phyloP scores from a whole-genome alignment of 2,113 vertebrate genomes.

The Spermophilus dauricus region DNA sequence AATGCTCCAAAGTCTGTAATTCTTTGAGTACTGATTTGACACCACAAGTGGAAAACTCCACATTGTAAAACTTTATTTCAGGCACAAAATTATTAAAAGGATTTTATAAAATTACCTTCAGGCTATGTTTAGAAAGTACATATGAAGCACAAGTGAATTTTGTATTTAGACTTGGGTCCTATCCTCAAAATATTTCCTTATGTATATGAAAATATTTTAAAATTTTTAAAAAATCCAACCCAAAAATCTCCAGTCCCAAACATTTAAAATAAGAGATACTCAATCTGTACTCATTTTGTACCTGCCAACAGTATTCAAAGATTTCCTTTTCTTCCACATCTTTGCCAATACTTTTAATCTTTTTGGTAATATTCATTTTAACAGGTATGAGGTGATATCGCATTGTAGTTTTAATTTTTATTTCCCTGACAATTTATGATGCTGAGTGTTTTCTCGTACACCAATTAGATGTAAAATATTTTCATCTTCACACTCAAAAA shows the following conservation, averaged over 20 bases:
- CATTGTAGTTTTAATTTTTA: neutral
- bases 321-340: neutral
- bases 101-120: neutral
- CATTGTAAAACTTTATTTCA: neutral
- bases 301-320: no score
- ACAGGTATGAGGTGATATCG: neutral
- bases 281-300: neutral
- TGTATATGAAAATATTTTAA: neutral
- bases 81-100: neutral
- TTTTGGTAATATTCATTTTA: neutral
- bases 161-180: neutral
- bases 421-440: neutral
- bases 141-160: neutral
- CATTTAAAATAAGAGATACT: neutral
- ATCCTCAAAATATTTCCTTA: neutral
- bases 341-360: neutral
- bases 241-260: neutral
- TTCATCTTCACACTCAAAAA: neutral
- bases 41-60: neutral
- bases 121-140: neutral
- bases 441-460: neutral
- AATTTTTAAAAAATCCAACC: neutral
- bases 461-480: neutral
- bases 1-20: neutral
- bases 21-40: neutral